phyloP scores from a whole-genome alignment of 1,140 invertebrate genomes.

The Magallana gigas region DNA sequence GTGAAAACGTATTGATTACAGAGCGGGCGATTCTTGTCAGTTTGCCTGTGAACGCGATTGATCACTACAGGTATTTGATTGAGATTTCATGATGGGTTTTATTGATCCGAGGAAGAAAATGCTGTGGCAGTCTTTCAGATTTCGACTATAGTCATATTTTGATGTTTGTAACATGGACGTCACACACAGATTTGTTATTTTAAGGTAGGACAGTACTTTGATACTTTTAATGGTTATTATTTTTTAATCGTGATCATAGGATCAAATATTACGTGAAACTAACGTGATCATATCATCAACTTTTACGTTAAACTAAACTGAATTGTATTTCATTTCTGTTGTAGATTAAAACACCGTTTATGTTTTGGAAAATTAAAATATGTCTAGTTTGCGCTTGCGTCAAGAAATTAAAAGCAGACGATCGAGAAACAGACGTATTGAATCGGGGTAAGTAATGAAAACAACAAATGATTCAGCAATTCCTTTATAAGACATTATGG shows the following conservation, averaged over 20 bases:
- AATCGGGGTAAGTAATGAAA: not conserved
- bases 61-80: slow-evolving; percentile 6
- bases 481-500: too few relatives aligned
- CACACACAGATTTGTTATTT: too few relatives aligned
- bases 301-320: too few relatives aligned
- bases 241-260: too few relatives aligned
- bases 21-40: not conserved
- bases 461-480: too few relatives aligned
- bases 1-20: slow-evolving; percentile 2
- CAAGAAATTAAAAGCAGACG: slow-evolving; percentile 26
- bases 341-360: not conserved
- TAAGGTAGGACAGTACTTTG: too few relatives aligned
- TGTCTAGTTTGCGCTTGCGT: slow-evolving; percentile 29
- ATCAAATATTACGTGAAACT: too few relatives aligned
- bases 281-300: too few relatives aligned
- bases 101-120: not conserved
- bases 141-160: not conserved
- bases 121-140: not conserved
- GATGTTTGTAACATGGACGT: too few relatives aligned
- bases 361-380: not conserved
- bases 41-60: slow-evolving; percentile 1
- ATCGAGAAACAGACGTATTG: slow-evolving; percentile 11
- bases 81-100: slow-evolving; percentile 23
- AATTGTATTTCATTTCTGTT: too few relatives aligned
- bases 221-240: too few relatives aligned